Conservation (phyloP, 2,888 invertebrate genomes). For the Biston betularia region DNA sequence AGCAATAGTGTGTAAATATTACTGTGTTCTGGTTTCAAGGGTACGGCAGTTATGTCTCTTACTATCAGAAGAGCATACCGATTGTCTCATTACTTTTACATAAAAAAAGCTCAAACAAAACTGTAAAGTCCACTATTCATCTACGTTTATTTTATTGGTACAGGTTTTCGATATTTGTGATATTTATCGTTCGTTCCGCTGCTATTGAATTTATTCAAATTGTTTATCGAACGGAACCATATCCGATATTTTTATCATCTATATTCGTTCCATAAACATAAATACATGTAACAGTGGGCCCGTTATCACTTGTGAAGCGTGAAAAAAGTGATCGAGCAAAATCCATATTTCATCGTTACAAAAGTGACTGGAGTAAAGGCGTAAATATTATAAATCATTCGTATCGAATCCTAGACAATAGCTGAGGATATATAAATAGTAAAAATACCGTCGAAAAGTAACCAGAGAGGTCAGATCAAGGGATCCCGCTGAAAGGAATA, state of each 20-base stretch:
- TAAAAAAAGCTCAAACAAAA: neutral
- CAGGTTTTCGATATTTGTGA: constrained; percentile 17
- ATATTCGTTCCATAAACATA: constrained; percentile 35
- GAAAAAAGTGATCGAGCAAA: constrained; percentile 32
- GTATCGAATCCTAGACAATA: constrained; percentile 52
- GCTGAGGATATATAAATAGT: constrained; percentile 46
- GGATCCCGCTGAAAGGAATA: constrained; percentile 65
- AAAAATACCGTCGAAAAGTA: constrained; percentile 45
- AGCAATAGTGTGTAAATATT: no score
- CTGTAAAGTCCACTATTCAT: constrained; percentile 9
- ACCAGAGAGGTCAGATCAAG: constrained; percentile 62
- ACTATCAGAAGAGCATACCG: no score
- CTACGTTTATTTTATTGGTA: constrained; percentile 13
- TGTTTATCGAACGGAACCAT: constrained; percentile 16
- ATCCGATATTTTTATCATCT: constrained; percentile 28
- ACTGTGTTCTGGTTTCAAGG: no score
- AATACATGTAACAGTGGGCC: constrained; percentile 7
- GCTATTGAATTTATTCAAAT: constrained; percentile 31
- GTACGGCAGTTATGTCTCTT: no score
- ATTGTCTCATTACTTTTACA: no score
- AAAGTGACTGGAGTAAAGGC: constrained; percentile 38
- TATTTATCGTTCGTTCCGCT: constrained; percentile 18
- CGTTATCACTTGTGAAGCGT: constrained; percentile 32
- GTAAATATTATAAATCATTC: constrained; percentile 50
- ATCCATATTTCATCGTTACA: constrained; percentile 46